These are phyloP conservation scores for Podotricha telesiphe DNA, from an alignment of 2,888 invertebrate genomes.

Conservation along the genomic window DNA sequence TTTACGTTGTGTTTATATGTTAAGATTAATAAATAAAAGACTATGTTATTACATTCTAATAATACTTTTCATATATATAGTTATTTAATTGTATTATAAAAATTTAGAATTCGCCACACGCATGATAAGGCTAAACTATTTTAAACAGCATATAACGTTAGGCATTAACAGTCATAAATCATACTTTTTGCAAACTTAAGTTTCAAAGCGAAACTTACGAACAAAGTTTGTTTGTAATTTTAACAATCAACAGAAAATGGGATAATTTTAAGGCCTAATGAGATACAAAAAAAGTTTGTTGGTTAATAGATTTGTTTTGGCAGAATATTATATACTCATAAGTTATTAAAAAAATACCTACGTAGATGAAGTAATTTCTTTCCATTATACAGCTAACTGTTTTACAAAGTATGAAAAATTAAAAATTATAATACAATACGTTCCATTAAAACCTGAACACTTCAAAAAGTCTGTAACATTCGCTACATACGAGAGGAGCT, in stretches of 20 bases:
- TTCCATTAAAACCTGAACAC: background rate
- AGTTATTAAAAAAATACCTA: background rate
- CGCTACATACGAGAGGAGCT: slow-evolving; percentile 13
- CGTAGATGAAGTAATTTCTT: too few species aligned
- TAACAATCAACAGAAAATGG: background rate
- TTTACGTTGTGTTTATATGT: background rate
- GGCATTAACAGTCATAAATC: slow-evolving; percentile 17
- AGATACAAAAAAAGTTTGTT: background rate
- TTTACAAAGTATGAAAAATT: too few species aligned
- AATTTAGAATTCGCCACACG: slow-evolving; percentile 1
- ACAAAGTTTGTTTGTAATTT: background rate
- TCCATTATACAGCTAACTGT: too few species aligned
- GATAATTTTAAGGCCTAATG: background rate
- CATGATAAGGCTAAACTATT: slow-evolving; percentile 17
- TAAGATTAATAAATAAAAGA: background rate
- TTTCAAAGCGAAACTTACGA: background rate
- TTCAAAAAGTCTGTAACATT: slow-evolving; percentile 1
- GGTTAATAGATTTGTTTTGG: background rate
- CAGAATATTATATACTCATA: background rate
- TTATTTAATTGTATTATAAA: background rate
- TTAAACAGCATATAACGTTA: background rate
- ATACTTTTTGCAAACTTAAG: slow-evolving; percentile 15
- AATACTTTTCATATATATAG: background rate
- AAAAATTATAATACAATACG: background rate
- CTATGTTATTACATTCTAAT: background rate